These are phyloP conservation scores for Spermophilus dauricus DNA, from an alignment of 2,113 vertebrate genomes.

Conservation along the genomic window DNA sequence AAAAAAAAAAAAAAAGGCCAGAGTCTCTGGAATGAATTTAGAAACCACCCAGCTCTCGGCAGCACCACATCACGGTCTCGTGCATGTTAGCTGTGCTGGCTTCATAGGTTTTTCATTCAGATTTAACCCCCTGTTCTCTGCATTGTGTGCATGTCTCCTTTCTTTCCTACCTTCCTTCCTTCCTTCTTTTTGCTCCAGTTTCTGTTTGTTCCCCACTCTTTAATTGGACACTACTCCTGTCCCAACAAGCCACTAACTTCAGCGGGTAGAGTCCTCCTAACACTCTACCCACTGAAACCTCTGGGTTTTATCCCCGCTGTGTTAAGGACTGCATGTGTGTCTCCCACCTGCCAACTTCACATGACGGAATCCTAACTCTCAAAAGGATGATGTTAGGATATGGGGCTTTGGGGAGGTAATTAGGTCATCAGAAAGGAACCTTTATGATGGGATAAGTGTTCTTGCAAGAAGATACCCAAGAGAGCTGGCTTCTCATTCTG, in stretches of 20 bases:
- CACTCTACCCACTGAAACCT: background rate
- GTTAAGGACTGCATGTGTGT: background rate
- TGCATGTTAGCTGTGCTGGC: background rate
- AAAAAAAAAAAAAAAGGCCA: no score
- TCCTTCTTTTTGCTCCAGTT: background rate
- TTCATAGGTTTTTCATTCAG: background rate
- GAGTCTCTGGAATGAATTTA: no score
- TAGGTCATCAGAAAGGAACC: background rate
- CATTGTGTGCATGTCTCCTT: background rate
- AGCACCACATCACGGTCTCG: fast-evolving
- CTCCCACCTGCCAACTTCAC: background rate
- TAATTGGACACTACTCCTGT: background rate
- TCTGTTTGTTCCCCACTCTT: background rate
- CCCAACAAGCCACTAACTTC: background rate
- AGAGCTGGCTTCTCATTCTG: background rate
- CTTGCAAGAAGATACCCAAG: background rate
- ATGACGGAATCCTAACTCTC: background rate
- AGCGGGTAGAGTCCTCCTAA: background rate
- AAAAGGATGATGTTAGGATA: background rate
- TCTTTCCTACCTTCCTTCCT: background rate
- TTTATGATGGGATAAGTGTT: background rate
- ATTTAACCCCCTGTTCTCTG: background rate
- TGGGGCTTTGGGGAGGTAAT: background rate
- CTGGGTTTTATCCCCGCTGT: background rate
- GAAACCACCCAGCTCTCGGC: no score